Evolutionary conservation across 1,140 invertebrate species (phyloP).

Genomic region (Leptonema lineaticorne): DNA sequence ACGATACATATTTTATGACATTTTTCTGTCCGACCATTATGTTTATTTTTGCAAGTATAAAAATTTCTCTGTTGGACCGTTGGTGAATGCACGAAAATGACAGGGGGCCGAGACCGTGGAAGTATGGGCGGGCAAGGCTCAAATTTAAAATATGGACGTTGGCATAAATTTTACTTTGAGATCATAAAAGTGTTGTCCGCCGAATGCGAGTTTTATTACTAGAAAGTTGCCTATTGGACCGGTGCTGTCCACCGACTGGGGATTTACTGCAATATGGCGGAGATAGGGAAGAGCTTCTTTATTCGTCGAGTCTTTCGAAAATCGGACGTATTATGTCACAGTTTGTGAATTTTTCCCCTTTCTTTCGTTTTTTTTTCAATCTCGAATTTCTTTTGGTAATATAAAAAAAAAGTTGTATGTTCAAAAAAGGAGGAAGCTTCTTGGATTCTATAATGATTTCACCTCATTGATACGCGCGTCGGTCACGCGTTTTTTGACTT

Average conservation of each 20-base stretch:
- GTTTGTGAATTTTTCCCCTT: neutral
- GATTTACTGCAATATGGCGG: conserved; percentile 1
- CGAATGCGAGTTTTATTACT: conserved; percentile 1
- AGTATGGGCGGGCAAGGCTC: neutral
- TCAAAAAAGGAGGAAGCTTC: conserved; percentile 14
- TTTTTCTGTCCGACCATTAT: too few species aligned
- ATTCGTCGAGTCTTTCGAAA: neutral
- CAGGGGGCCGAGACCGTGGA: neutral
- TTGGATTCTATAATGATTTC: conserved; percentile 23
- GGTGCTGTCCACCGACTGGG: conserved; percentile 2
- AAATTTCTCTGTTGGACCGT: too few species aligned
- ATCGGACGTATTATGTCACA: conserved; percentile 5
- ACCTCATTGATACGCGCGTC: conserved; percentile 17
- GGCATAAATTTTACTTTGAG: conserved; percentile 19
- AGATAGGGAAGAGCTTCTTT: neutral
- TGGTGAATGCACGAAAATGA: too few species aligned
- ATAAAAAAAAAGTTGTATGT: too few species aligned
- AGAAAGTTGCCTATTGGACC: conserved; percentile 7
- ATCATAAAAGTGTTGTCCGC: conserved; percentile 13
- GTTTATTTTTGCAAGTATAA: too few species aligned
- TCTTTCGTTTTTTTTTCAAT: too few species aligned
- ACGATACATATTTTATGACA: too few species aligned
- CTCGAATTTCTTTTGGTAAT: too few species aligned
- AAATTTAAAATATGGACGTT: conserved; percentile 15
- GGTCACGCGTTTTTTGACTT: conserved; percentile 22